Base-by-base conservation (phyloP, 2,888 invertebrate species). In the Nysson spinosus region DNA sequence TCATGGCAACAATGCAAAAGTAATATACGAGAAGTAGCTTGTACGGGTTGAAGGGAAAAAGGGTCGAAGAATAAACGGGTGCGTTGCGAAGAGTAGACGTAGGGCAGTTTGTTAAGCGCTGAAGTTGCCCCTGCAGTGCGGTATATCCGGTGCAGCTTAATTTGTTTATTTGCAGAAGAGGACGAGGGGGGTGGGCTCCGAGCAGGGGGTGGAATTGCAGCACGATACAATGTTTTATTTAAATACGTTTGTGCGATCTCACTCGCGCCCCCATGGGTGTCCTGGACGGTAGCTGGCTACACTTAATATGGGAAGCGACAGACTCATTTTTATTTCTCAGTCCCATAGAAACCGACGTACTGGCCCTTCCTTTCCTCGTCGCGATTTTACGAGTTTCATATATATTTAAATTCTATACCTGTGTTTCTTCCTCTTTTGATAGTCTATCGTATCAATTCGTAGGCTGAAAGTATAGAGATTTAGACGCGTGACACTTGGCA, bases 271-370 rank as follows among this genome's bases (percentile, higher is more conserved):
- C 85, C 84, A 80, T 78, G 85, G 85, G 85, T 82, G 79, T 81
- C 83, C 82, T 83, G 81, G 80, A 78, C 79, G 72, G 71, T 72
- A 78, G 79, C 77, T 77, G 79, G 77, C 80, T 82, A 76, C 84
- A 80, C 84, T 85, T 85, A 84, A 85, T 85, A 85, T 82, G 77
- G 81, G 79, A 79, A 80, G 80, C 79, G 84, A 83, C 82, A 84
- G 83, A 72, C 73, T 78, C 82, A 84, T 85, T 85, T 85, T 84
- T 85, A 84, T 83, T 82, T 82, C 79, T 80, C 79, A 72, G 71
- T 73, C 75, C 72, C 73, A 69, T 69, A 52, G 68, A 67, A 74
- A 63, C 69, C 58, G 58, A 72, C 65, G 44, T 32, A 44, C 47
- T 44, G 44, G 56, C 56, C 44, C 60, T 54, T 61, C 26, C 39